Percentiles rank a stretch among this genome's conserved stretches.
phyloP scores from a whole-genome alignment of 2,888 invertebrate genomes.

The Nineta flava region DNA sequence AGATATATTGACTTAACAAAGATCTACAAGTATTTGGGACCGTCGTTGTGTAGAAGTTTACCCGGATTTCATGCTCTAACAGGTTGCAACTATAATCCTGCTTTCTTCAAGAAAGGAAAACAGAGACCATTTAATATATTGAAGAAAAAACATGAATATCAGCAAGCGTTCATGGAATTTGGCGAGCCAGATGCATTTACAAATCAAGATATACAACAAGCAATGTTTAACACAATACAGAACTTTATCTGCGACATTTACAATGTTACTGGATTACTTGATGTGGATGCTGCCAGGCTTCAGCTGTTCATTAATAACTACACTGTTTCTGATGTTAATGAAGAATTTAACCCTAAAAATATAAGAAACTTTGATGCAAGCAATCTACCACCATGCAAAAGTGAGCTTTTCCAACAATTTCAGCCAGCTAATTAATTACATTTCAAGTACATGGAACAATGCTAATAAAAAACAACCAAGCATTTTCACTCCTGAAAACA shows the following conservation, averaged over 20 bases:
- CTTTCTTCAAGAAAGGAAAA: too few species aligned
- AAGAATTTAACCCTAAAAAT: too few species aligned
- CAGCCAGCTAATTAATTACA: slow-evolving; percentile 6
- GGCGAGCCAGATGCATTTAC: too few species aligned
- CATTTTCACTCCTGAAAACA: slow-evolving; percentile 3
- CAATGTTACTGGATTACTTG: slow-evolving; percentile 15
- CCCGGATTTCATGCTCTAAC: too few species aligned
- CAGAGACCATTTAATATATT: too few species aligned
- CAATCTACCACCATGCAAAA: slow-evolving; percentile 13
- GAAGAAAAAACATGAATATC: too few species aligned
- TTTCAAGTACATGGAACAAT: slow-evolving; percentile 7
- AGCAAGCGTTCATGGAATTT: not conserved
- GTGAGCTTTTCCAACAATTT: slow-evolving; percentile 7
- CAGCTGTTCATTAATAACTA: slow-evolving; percentile 14
- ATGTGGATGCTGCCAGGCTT: slow-evolving; percentile 15
- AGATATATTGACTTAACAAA: too few species aligned
- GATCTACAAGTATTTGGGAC: too few species aligned
- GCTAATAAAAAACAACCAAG: slow-evolving; percentile 4
- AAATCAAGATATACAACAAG: too few species aligned
- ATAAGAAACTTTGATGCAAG: slow-evolving; percentile 14
- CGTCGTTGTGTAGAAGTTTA: too few species aligned
- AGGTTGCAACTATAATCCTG: too few species aligned
- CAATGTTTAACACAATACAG: slow-evolving; percentile 10
- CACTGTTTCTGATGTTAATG: too few species aligned
- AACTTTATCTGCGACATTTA: slow-evolving; percentile 13